Evolutionary conservation across 2,113 vertebrate species (phyloP), one percentile per base, ranked within the genome.

Genomic region (Odocoileus virginianus): DNA sequence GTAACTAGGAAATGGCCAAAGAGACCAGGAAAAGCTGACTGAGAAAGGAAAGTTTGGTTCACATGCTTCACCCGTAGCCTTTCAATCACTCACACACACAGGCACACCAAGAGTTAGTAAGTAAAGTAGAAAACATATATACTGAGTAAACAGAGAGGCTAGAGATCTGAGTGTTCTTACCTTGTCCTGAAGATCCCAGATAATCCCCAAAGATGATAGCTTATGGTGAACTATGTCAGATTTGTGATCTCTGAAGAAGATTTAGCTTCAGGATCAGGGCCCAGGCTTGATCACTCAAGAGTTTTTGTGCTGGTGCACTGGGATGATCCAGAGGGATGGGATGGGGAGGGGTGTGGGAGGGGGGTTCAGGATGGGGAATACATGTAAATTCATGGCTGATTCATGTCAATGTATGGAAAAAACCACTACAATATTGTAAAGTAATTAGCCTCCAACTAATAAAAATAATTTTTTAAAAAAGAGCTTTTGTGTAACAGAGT

Each of bases 181-280:
- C n/a, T 71, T 71, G 64, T 36, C 64, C n/a, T 71, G n/a, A 71
- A 36, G n/a, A 71, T 36, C 17, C n/a, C 33, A 36, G n/a, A 71
- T 19, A 71, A 36, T 2, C 64, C 19, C 19, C 4, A 2, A 36
- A 71, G 64, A 71, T 71, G 64, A 23, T 36, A 71, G n/a, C 64
- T 71, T 71, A 71, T 3, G 19, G 64, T 71, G n/a, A 71, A 71
- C 1, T 0, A 36, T 71, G 64, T 71, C 21, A 36, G n/a, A 36
- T 71, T 71, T 4, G 2, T 71, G 64, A 71, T 36, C 64, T 71
- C n/a, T 23, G n/a, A 36, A 71, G 33, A 57, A 71, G 9, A 23
- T 36, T 71, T 71, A 23, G 9, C 64, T 71, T 12, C 0, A 0
- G 19, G 9, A 71, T 36, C 9, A 71, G 64, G 17, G n/a, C 9